A percentile compares a stretch with the other conserved stretches of the same genome.
These are phyloP conservation scores for Andrena fulva DNA, from an alignment of 2,888 invertebrate genomes.

Conservation along the genomic window DNA sequence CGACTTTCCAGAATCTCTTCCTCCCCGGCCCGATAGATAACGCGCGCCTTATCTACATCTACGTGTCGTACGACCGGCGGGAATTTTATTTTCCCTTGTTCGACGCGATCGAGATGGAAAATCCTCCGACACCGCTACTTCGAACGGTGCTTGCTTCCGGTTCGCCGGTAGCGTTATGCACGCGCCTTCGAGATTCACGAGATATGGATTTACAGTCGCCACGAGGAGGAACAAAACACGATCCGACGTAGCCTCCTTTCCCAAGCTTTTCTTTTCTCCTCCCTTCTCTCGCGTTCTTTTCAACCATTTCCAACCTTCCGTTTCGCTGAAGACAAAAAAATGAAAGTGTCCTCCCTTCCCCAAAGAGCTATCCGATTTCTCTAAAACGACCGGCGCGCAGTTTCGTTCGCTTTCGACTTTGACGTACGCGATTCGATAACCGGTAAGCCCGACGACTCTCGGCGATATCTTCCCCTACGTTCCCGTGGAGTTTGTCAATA, in stretches of 20 bases:
- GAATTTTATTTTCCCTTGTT: constrained; percentile 65
- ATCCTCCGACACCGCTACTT: constrained; percentile 51
- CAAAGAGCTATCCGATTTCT: constrained; percentile 8
- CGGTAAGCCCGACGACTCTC: constrained; percentile 28
- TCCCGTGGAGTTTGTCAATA: constrained; percentile 31
- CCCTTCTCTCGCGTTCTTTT: not conserved
- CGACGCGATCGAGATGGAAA: constrained; percentile 65
- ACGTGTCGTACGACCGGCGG: constrained; percentile 26
- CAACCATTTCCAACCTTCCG: not conserved
- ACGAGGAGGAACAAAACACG: constrained; percentile 30
- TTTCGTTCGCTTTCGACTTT: constrained; percentile 3
- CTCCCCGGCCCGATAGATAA: constrained; percentile 19
- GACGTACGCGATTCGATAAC: constrained; percentile 25
- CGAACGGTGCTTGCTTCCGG: constrained; percentile 58
- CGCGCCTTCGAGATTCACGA: constrained; percentile 49
- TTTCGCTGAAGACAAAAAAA: not conserved
- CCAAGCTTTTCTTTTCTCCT: not conserved
- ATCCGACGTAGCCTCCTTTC: constrained; percentile 36
- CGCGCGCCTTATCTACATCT: constrained; percentile 47
- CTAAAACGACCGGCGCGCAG: not conserved
- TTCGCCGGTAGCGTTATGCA: constrained; percentile 50
- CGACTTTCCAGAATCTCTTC: constrained; percentile 17
- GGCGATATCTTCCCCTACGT: not conserved
- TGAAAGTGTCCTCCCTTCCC: not conserved
- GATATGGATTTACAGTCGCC: constrained; percentile 59